Conservation (phyloP, 2,888 invertebrate genomes). For the Eueremaeus valkanovi region DNA sequence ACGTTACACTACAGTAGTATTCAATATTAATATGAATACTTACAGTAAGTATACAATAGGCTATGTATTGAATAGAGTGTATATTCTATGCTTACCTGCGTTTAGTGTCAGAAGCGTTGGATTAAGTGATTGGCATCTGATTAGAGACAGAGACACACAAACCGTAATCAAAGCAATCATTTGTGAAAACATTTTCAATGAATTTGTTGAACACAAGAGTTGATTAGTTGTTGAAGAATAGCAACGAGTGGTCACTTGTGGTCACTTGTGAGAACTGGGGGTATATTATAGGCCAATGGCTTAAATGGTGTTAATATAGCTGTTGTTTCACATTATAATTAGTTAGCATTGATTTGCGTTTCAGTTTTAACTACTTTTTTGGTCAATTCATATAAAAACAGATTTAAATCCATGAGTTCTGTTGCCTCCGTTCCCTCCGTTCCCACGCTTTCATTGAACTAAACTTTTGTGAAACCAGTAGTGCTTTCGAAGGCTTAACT, state of each 20-base stretch:
- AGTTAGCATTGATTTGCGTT: neutral
- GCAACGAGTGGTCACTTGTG: no score
- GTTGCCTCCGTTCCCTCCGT: neutral
- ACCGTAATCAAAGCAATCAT: neutral
- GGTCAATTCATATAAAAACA: neutral
- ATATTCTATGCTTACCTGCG: slow-evolving; percentile 15
- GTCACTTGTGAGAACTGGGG: no score
- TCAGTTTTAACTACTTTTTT: slow-evolving; percentile 13
- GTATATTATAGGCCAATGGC: neutral
- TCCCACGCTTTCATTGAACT: slow-evolving; percentile 7
- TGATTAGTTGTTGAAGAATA: no score
- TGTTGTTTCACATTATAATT: neutral
- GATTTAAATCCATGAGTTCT: neutral
- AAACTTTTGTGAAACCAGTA: slow-evolving; percentile 6
- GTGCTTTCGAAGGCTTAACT: neutral
- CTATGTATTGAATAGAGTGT: no score
- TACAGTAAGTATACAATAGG: no score
- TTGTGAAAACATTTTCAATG: neutral
- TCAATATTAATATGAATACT: no score
- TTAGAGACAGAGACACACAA: neutral
- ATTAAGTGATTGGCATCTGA: slow-evolving; percentile 1
- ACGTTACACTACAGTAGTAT: no score
- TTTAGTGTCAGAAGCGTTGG: neutral
- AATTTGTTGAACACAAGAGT: neutral
- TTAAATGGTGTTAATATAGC: neutral